Base-by-base conservation (phyloP, 2,797 vertebrate species). In the Cryptoblepharus egeriae region DNA sequence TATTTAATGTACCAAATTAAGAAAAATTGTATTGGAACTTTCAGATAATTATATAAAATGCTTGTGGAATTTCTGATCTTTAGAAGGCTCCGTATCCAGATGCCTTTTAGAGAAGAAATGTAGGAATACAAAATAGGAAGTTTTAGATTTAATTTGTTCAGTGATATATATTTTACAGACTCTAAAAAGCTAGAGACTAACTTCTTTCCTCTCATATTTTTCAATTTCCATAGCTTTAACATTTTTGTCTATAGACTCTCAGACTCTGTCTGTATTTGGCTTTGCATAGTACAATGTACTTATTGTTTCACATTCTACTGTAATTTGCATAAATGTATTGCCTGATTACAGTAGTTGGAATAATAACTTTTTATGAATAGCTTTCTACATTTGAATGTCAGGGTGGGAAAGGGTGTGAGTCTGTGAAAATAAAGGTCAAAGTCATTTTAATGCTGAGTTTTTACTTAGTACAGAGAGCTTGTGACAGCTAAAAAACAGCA, bases 261-360 rank as follows among this genome's bases (percentile, higher is more conserved):
- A 81, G 24, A 18, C 65, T 83, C 37, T 72, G 68, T 78, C 58
- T 82, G 57, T 49, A 57, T 37, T 72, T 79, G 35, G 69, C 61
- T 63, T 45, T 35, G 64, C 72, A 45, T 30, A 81, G 4, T 39
- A 91, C 83, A 92, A 81, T 81, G 81, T 71, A 82, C 68, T 73
- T 76, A 80, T 90, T 91, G 89, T 90, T 80, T 91, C 5, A 0
- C 61, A 73, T 88, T 63, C 80, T 79, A 79, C 69, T 88, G 82
- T 81, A 12, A 89, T 92, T 90, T 90, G 86, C 88, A 89, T 91
- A 88, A n/a, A 67, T 85, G 67, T 81, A 35, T 80, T 88, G 52
- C 55, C 85, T 78, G 61, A 75, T 85, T 86, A 87, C 60, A 85
- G 3, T 77, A 77, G 84, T 84, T 69, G 49, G 87, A 87, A 89